These are phyloP conservation scores for Drepana arcuata DNA, from an alignment of 1,140 invertebrate species.

Conservation along the genomic window DNA sequence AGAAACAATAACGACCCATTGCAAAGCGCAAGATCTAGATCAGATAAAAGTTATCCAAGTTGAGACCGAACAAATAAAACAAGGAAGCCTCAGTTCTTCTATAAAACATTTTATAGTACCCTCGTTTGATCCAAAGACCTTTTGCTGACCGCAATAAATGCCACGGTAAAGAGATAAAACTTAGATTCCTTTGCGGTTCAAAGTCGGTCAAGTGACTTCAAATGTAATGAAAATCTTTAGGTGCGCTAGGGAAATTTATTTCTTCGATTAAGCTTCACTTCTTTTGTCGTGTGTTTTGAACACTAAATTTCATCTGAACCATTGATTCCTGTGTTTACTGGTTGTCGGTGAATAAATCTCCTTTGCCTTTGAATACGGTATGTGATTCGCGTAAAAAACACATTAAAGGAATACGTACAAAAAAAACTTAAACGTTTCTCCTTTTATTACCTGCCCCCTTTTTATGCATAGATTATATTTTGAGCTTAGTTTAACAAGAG, in stretches of 20 bases:
- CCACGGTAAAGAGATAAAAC: conserved; percentile 50
- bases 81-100: conserved; percentile 16
- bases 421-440: too few relatives aligned
- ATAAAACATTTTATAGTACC: conserved; percentile 35
- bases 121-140: conserved; percentile 35
- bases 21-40: conserved; percentile 10
- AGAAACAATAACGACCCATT: conserved; percentile 6
- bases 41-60: conserved; percentile 13
- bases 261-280: conserved; percentile 8
- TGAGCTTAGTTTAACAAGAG: too few relatives aligned
- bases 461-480: too few relatives aligned
- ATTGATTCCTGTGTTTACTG: background rate
- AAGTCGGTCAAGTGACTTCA: conserved; percentile 35
- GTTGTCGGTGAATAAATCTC: too few relatives aligned
- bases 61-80: background rate
- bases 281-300: conserved; percentile 2
- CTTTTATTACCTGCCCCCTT: too few relatives aligned
- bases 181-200: conserved; percentile 39
- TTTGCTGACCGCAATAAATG: conserved; percentile 57
- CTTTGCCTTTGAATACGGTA: background rate
- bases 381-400: too few relatives aligned
- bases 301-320: background rate
- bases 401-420: too few relatives aligned
- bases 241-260: conserved; percentile 39
- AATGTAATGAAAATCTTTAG: conserved; percentile 53